These are phyloP conservation scores for Atherinosoma microstoma DNA, from an alignment of 2,797 vertebrate species.

Conservation along the genomic window DNA sequence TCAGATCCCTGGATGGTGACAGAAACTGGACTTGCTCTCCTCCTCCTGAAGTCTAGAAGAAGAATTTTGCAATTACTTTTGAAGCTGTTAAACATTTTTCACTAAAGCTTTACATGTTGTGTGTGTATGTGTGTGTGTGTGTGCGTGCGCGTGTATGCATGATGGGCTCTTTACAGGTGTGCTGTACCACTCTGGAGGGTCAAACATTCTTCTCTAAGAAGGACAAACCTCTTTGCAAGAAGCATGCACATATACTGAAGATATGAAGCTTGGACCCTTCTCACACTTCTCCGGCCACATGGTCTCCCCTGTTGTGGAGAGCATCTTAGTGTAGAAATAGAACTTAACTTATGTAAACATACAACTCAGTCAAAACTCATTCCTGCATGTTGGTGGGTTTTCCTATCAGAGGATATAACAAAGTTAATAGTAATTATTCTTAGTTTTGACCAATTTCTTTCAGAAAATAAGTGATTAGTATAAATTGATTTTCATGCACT, in stretches of 20 bases:
- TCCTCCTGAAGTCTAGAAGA: too few species aligned
- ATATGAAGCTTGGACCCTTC: constrained; percentile 78
- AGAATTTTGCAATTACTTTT: background rate
- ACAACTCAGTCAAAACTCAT: constrained; percentile 20
- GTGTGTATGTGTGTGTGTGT: background rate
- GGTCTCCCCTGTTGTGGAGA: background rate
- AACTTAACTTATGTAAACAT: constrained; percentile 7
- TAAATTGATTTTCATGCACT: constrained; percentile 9
- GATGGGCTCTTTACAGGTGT: constrained; percentile 83
- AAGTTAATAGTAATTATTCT: background rate
- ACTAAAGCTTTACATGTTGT: background rate
- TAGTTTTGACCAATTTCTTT: constrained; percentile 2
- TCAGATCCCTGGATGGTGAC: too few species aligned
- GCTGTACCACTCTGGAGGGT: constrained; percentile 92
- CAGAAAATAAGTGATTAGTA: background rate
- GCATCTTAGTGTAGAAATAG: background rate
- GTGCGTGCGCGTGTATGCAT: background rate
- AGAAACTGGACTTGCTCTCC: too few species aligned
- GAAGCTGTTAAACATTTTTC: background rate
- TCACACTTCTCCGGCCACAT: background rate
- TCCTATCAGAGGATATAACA: background rate
- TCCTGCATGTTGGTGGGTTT: constrained; percentile 2
- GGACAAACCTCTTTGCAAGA: constrained; percentile 98
- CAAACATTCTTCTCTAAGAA: constrained; percentile 98
- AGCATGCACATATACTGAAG: constrained; percentile 92